Conservation (phyloP, 2,113 vertebrate species). For the Alces alces region DNA sequence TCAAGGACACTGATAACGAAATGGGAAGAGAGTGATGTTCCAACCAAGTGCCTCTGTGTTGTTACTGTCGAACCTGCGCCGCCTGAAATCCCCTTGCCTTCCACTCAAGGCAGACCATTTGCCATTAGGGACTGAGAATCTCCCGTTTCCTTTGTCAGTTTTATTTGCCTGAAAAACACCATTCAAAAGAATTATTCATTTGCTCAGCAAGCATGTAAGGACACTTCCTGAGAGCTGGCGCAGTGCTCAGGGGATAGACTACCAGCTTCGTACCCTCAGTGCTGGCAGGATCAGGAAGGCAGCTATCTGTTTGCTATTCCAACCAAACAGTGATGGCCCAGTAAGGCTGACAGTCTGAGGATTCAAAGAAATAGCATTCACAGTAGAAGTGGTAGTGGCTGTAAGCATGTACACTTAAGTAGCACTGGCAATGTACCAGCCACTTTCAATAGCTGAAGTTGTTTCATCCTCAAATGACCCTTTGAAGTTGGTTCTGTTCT, state of each 20-base stretch:
- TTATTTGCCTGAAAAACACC: not conserved
- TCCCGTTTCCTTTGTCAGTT: not conserved
- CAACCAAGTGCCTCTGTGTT: too few relatives aligned
- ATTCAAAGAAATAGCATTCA: not conserved
- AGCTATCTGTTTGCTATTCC: not conserved
- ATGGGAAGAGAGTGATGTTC: not conserved
- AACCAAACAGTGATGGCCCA: not conserved
- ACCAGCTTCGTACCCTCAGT: not conserved
- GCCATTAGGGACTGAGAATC: not conserved
- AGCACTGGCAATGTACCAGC: not conserved
- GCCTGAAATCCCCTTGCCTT: not conserved
- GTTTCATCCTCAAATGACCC: not conserved
- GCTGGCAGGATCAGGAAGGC: not conserved
- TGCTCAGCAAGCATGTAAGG: not conserved
- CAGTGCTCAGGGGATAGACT: not conserved
- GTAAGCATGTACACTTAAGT: not conserved
- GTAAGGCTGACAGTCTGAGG: not conserved
- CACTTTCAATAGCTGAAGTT: not conserved
- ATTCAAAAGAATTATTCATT: not conserved
- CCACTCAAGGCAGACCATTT: not conserved
- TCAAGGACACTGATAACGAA: not conserved
- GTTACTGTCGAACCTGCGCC: not conserved
- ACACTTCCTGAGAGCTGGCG: not conserved
- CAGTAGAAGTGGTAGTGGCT: not conserved
- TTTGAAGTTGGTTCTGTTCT: not conserved